Evolutionary conservation across 2,797 vertebrate species (phyloP), one percentile per base, ranked within the genome.

Genomic region (Lycodopsis pacificus): DNA sequence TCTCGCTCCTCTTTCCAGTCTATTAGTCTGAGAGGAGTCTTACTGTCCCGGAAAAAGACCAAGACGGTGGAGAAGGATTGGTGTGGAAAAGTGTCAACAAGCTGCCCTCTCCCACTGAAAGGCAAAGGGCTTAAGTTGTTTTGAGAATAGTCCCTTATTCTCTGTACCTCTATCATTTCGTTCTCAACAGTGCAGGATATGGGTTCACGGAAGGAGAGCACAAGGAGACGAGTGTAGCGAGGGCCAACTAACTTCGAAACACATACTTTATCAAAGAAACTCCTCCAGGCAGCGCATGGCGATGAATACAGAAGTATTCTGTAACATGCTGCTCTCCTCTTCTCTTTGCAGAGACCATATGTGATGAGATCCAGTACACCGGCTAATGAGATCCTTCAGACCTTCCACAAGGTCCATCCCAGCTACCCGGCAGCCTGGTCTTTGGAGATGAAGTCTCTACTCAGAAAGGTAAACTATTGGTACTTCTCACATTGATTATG

Each of bases 371-470:
- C 97, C 88, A 97, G 81, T 57, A 96, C 94, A 5, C 94, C 96
- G 5, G 67, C 96, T 32, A 92, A 94, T 25, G 98, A 99, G 81
- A 97, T 99, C 3, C 94, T 96, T 19, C 95, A 95, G 34, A 90
- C 96, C 75, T 96, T 98, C 82, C 95, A 90, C 93, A 98, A 96
- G 0, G 95, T 96, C 0, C 90, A 93, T 1, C 96, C 98, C 66
- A 94, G 91, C 79, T 99, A 96, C 88, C 97, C 98, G 1, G 92
- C 95, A 1, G 90, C 95, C 1, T 99, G 98, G 98, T 97, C 97
- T 48, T 68, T 91, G 5, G 96, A 94, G 79, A 97, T 98, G 93
- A 97, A 97, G 91, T 94, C 94, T 0, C 95, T 99, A 15, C 90
- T 99, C 81, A 94, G 93, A 90, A 97, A 97, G 93, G 94, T 95